Evolutionary conservation across 2,113 vertebrate genomes (phyloP).

Genomic region (Edolisoma coerulescens): DNA sequence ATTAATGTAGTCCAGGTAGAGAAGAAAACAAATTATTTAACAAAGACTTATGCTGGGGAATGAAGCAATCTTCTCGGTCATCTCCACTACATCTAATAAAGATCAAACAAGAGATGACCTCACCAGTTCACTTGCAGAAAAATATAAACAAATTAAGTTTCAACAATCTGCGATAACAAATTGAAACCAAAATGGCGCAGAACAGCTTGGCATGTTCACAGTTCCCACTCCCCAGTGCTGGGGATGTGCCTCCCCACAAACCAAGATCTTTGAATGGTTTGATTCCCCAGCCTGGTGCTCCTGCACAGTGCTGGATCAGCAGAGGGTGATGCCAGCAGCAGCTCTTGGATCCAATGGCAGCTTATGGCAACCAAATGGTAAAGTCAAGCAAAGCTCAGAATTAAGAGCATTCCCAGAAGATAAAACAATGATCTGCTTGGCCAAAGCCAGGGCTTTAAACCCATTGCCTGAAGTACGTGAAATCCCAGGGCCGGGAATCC

Average conservation of each 20-base stretch:
- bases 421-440: not conserved
- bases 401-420: not conserved
- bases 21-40: slow-evolving; percentile 20
- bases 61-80: not conserved
- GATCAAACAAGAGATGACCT: not conserved
- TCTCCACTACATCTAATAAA: not conserved
- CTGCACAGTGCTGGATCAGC: fast-evolving
- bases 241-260: not conserved
- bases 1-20: not conserved
- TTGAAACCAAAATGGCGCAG: not conserved
- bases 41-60: not conserved
- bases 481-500: not conserved
- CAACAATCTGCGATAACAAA: not conserved
- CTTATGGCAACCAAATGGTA: not conserved
- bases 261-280: not conserved
- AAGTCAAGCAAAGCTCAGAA: not conserved
- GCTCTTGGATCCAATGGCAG: not conserved
- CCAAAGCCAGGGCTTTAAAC: not conserved
- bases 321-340: not conserved
- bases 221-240: not conserved
- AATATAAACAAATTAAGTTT: not conserved
- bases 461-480: not conserved
- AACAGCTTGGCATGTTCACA: not conserved
- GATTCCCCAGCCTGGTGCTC: not conserved
- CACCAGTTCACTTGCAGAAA: not conserved